phyloP scores from a whole-genome alignment of 2,888 invertebrate genomes.

The Latheticus oryzae region DNA sequence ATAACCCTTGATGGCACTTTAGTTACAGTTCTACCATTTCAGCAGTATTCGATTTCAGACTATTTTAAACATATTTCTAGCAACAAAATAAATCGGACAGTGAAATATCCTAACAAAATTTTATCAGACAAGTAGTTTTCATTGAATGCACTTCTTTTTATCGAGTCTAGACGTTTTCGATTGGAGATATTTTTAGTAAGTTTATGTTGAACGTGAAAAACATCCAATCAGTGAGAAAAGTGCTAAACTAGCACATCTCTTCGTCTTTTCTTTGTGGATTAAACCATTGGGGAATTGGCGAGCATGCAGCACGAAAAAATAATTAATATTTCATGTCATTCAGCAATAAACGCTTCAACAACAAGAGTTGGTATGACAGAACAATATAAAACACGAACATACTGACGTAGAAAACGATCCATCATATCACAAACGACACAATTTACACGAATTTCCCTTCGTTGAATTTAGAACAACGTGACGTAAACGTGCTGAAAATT shows the following conservation, averaged over 20 bases:
- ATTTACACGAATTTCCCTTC: slow-evolving; percentile 1
- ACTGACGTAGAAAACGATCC: background rate
- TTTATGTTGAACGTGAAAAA: slow-evolving; percentile 5
- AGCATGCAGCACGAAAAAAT: background rate
- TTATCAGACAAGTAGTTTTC: too few relatives aligned
- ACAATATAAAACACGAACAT: too few relatives aligned
- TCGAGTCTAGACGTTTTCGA: slow-evolving; percentile 7
- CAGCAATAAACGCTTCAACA: background rate
- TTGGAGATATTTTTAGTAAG: too few relatives aligned
- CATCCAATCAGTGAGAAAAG: slow-evolving; percentile 3
- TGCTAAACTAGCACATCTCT: background rate
- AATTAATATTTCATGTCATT: slow-evolving; percentile 6
- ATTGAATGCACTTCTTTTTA: too few relatives aligned
- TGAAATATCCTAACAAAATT: too few relatives aligned
- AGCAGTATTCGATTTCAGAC: too few relatives aligned
- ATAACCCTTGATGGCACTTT: too few relatives aligned
- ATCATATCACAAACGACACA: background rate
- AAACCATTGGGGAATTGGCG: background rate
- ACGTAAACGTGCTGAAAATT: background rate
- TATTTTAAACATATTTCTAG: too few relatives aligned
- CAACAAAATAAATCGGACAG: too few relatives aligned
- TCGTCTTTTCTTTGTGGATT: background rate
- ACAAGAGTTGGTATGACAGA: background rate
- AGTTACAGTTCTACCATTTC: too few relatives aligned
- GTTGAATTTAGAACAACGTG: background rate